Base-by-base conservation (phyloP, 2,797 vertebrate genomes). In the Balearica regulorum region DNA sequence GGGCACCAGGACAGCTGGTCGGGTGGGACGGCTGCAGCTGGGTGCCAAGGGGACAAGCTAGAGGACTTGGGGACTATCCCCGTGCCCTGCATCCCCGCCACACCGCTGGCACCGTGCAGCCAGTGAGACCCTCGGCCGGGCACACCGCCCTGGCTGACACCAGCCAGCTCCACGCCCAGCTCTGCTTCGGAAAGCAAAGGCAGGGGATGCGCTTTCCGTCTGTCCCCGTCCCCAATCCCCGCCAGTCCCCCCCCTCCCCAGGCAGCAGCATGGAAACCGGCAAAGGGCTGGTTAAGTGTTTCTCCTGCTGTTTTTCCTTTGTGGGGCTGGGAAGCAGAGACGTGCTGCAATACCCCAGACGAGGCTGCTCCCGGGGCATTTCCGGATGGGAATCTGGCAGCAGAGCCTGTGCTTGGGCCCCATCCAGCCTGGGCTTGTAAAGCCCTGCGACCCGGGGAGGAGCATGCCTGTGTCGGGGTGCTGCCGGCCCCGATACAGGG, bases 311-410 rank as follows among this genome's bases (percentile, higher is more conserved):
- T 92, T 95, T 92, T 91, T 68, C 89, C 87, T 94, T 92, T 43
- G 91, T 20, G 3, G 88, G 87, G 91, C 85, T 91, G 89, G 89
- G 93, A 95, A 95, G 90, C 90, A 79, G 95, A 94, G 96, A 88
- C 83, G 41, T 95, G 96, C 94, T 91, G 96, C 95, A 94, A 94
- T 93, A 94, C 90, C 96, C 93, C 85, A 91, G 96, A 91, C 70
- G 54, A 96, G 94, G 93, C 96, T 96, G 93, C 78, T 94, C 95
- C 95, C 44, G 70, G 95, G 96, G 96, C 96, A 96, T 96, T 97
- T 97, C 96, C 96, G 95, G 95, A 96, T 77, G 83, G 93, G 94
- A 96, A 96, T 96, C 96, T 96, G 95, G 96, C 95, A 95, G 90
- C 77, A 70, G 80, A 92, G 90, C 66, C 78, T 89, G 80, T 1